Percentiles rank a stretch among this genome's conserved stretches.
These are phyloP conservation scores for Diadophis punctatus DNA, from an alignment of 2,113 vertebrate species.

Conservation along the genomic window DNA sequence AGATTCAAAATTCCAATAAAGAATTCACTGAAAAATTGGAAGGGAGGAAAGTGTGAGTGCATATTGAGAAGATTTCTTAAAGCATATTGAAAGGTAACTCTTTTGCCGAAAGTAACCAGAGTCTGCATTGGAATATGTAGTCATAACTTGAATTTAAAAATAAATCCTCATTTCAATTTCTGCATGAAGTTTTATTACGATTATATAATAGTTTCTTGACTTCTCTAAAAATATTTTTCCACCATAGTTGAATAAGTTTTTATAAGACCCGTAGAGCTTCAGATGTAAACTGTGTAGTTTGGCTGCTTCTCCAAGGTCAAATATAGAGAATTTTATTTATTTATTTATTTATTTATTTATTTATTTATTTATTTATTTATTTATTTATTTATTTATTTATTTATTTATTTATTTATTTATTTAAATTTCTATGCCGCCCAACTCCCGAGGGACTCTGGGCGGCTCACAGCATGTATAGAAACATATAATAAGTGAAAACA, in stretches of 20 bases:
- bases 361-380: too few species aligned
- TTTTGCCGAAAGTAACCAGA: neutral
- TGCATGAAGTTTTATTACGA: neutral
- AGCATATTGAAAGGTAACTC: neutral
- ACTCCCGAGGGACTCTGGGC: too few species aligned
- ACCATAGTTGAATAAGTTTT: neutral
- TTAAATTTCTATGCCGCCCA: too few species aligned
- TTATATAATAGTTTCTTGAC: neutral
- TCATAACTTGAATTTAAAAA: neutral
- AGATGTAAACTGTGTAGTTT: neutral
- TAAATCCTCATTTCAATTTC: neutral
- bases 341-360: too few species aligned
- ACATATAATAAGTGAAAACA: too few species aligned
- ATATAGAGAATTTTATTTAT: constrained; percentile 14
- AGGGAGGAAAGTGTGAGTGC: neutral
- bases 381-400: too few species aligned
- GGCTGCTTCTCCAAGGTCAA: constrained; percentile 23
- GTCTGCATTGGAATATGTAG: neutral
- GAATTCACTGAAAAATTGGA: neutral
- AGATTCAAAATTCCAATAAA: neutral
- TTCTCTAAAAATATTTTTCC: neutral
- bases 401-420: too few species aligned
- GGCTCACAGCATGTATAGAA: too few species aligned
- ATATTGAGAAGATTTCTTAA: neutral
- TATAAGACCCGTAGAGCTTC: neutral